phyloP scores from a whole-genome alignment of 2,888 invertebrate genomes.

The Pachliopta kotzebuea region DNA sequence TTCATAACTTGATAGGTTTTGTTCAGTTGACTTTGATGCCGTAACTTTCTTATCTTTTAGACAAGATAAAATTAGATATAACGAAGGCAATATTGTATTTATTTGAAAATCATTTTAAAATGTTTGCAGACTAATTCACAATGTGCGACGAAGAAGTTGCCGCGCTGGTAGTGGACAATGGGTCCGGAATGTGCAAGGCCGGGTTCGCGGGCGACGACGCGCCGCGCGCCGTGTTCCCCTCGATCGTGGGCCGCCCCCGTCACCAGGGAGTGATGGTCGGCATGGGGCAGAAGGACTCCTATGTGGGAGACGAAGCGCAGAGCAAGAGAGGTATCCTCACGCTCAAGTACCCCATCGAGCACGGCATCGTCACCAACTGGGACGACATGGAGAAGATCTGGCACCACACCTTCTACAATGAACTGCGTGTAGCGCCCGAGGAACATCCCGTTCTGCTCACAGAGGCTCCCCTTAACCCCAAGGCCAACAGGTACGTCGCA shows the following conservation, averaged over 20 bases:
- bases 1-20: not conserved
- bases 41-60: conserved; percentile 11
- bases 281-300: conserved; percentile 98
- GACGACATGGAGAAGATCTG: conserved; percentile 99
- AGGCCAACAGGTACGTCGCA: conserved; percentile 84
- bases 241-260: conserved; percentile 95
- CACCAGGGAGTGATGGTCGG: conserved; percentile 98
- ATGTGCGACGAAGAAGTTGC: conserved; percentile 87
- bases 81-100: not conserved
- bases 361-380: conserved; percentile 98
- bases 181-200: conserved; percentile 98
- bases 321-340: conserved; percentile 98
- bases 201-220: conserved; percentile 98
- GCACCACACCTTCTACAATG: conserved; percentile 99
- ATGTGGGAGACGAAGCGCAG: conserved; percentile 98
- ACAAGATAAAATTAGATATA: conserved; percentile 12
- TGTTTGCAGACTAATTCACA: conserved; percentile 67
- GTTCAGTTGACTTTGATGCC: not conserved
- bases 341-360: conserved; percentile 97
- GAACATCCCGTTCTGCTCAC: conserved; percentile 93
- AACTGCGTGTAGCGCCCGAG: conserved; percentile 95
- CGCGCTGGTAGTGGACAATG: conserved; percentile 97
- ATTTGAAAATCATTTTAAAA: conserved; percentile 27
- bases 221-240: conserved; percentile 96
- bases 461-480: conserved; percentile 93